Conservation (phyloP, 2,113 vertebrate species). For the Sapayoa aenigma region DNA sequence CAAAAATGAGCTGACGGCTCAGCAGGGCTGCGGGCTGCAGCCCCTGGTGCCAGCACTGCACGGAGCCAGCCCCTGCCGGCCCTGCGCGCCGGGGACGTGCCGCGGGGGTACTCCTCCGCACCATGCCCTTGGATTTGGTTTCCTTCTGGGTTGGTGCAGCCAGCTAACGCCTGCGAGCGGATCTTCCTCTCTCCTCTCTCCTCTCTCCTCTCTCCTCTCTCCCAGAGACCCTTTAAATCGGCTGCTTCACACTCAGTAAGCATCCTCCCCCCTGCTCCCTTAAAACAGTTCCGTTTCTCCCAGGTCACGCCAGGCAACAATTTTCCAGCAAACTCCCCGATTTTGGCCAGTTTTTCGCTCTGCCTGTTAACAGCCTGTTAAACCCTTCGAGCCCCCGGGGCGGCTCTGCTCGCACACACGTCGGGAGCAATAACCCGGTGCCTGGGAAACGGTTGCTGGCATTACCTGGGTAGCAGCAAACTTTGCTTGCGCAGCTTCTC, state of each 20-base stretch:
- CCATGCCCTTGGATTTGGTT: background rate
- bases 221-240: background rate
- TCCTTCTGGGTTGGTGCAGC: background rate
- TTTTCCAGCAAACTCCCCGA: background rate
- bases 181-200: background rate
- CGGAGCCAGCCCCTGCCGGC: background rate
- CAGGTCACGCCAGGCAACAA: background rate
- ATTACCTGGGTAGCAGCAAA: conserved; percentile 43
- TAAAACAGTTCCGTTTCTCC: background rate
- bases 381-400: background rate
- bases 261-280: background rate
- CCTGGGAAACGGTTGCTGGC: background rate
- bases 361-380: background rate
- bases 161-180: background rate
- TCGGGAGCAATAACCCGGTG: background rate
- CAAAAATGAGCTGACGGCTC: background rate
- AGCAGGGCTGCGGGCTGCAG: background rate
- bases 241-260: background rate
- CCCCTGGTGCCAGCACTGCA: background rate
- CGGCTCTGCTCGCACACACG: background rate
- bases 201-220: no score
- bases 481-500: conserved; percentile 2
- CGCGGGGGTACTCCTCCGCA: background rate
- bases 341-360: conserved; percentile 19
- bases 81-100: background rate